Percentiles rank a stretch among this genome's conserved stretches.
Conservation (phyloP, 92 coral and sea anemone genomes). For the Heliopora coerulea region DNA sequence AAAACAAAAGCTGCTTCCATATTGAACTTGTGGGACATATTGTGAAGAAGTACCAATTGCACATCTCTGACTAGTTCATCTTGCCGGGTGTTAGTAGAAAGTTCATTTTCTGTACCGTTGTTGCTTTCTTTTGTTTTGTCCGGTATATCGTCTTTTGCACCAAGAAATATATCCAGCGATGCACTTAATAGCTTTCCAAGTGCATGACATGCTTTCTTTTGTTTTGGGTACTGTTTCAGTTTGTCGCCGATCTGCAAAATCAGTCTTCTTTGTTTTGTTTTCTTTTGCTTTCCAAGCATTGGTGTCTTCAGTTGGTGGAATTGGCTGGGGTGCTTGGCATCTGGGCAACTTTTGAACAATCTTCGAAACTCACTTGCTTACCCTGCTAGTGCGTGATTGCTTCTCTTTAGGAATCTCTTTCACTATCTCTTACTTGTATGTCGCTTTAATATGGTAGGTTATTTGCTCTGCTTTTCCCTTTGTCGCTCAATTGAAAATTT, state of each 20-base stretch:
- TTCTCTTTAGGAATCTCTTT: background rate
- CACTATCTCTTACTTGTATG: conserved; percentile 20
- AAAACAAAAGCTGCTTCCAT: conserved; percentile 40
- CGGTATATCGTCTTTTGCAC: no score
- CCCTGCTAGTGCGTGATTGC: conserved; percentile 19
- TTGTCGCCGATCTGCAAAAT: no score
- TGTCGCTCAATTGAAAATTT: background rate
- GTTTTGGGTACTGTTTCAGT: no score
- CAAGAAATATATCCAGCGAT: no score
- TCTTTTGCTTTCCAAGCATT: conserved; percentile 17
- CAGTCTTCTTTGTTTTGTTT: conserved; percentile 4
- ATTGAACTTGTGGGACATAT: conserved; percentile 43
- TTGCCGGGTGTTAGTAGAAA: no score
- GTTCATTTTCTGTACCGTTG: no score
- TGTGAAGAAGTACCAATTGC: conserved; percentile 48
- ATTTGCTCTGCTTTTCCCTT: background rate
- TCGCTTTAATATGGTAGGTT: conserved; percentile 11
- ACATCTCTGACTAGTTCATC: background rate
- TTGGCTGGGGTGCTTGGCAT: background rate
- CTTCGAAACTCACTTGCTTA: conserved; percentile 42
- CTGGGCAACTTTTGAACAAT: conserved; percentile 14
- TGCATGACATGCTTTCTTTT: no score
- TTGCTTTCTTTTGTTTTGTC: no score
- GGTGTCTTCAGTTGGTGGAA: conserved; percentile 36
- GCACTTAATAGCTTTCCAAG: no score